These are phyloP conservation scores for Gymnoscopelus braueri DNA, from an alignment of 2,797 vertebrate species.

Conservation along the genomic window DNA sequence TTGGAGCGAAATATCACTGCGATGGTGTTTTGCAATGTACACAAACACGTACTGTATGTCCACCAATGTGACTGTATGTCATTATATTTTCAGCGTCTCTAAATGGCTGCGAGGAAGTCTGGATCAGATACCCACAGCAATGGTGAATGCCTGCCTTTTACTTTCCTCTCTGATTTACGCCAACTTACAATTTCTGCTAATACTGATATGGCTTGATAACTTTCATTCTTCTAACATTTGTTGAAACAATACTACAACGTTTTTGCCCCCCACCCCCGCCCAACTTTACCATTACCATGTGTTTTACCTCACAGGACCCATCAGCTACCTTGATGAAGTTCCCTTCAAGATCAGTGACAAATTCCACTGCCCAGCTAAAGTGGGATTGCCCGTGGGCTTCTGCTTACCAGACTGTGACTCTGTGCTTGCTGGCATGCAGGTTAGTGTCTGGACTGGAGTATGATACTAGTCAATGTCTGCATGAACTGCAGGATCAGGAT, in stretches of 20 bases:
- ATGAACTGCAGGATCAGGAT: neutral
- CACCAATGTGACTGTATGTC: too few relatives aligned
- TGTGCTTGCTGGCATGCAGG: slow-evolving; percentile 85
- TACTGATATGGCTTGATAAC: neutral
- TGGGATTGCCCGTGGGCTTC: slow-evolving; percentile 95
- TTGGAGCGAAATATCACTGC: too few relatives aligned
- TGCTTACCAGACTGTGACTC: slow-evolving; percentile 86
- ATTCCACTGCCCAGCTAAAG: slow-evolving; percentile 94
- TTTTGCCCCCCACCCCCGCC: neutral
- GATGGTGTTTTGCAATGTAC: too few relatives aligned
- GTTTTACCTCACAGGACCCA: slow-evolving; percentile 80
- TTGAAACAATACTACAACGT: neutral
- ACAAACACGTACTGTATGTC: too few relatives aligned
- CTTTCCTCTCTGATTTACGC: neutral
- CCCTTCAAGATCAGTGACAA: slow-evolving; percentile 98
- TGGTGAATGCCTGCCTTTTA: slow-evolving; percentile 80
- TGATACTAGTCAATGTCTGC: neutral
- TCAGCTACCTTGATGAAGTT: slow-evolving; percentile 98
- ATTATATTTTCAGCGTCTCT: slow-evolving; percentile 85
- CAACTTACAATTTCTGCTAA: neutral
- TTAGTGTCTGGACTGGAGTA: slow-evolving; percentile 70
- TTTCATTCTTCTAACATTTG: neutral
- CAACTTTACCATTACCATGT: too few relatives aligned
- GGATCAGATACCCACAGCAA: slow-evolving; percentile 91
- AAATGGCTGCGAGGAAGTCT: slow-evolving; percentile 99